Base-by-base conservation (phyloP, 2,113 vertebrate species). In the Nesogale talazaci region DNA sequence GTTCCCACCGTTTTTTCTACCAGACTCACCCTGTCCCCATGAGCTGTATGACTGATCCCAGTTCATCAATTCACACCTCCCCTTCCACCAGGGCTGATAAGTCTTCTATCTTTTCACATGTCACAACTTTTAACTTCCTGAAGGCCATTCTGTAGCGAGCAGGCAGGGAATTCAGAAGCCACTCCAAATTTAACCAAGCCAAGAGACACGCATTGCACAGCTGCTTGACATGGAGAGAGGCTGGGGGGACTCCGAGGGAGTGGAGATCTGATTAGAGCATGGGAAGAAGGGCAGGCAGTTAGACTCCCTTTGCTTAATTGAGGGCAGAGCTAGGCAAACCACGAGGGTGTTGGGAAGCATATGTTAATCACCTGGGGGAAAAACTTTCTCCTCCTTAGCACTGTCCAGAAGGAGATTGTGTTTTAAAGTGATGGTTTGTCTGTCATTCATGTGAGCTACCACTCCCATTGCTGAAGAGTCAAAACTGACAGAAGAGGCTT, bases 401-500 rank as follows among this genome's bases (percentile, higher is more conserved):
- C 90, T 93, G 59, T 79, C 56, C 75, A 94, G 80, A 83, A 77
- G 10, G 94, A 93, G 88, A 70, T 77, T 91, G 88, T 95, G 82
- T 74, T 63, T 27, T 91, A 84, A 84, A 94, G 67, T 56, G 78
- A 95, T 85, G 1, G 11, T 92, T 83, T 96, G 59, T 92, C 56
- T 86, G 59, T 42, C n/a, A 88, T 34, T 89, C 95, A 70, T 74
- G 52, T 83, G 83, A 94, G 76, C 65, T 94, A 52, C 65, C 67
- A 40, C 79, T 86, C 70, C 59, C 82, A 57, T 57, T 85, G 83
- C 82, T 85, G 67, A 93, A 89, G 88, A 97, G 86, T 56, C 67
- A 91, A 85, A 88, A 86, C 75, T 86, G 85, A 95, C 88, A 93
- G 91, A 92, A 93, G 88, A 91, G n/a, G 76, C 65, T 92, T 96